A percentile compares a stretch with the other conserved stretches of the same genome.
Evolutionary conservation across 2,888 invertebrate genomes (phyloP).

Genomic region (Platypus cylindrus): DNA sequence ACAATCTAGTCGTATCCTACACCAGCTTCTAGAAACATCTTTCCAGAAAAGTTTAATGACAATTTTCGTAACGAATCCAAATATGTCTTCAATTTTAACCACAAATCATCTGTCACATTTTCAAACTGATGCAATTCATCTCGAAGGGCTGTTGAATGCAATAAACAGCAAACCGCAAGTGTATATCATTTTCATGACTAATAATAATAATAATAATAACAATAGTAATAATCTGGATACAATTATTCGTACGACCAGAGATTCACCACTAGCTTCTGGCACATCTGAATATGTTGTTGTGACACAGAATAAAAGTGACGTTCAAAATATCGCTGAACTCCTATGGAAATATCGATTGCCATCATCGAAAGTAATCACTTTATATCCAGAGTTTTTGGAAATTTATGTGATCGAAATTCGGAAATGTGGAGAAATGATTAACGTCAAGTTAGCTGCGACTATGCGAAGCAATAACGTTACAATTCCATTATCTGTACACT

Average conservation of each 20-base stretch:
- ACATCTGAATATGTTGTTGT: conserved; percentile 2
- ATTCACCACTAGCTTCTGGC: neutral
- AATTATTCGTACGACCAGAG: too few species aligned
- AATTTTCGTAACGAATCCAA: too few species aligned
- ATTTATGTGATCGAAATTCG: conserved; percentile 2
- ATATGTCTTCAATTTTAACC: too few species aligned
- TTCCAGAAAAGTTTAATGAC: too few species aligned
- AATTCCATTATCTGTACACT: neutral
- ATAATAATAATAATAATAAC: too few species aligned
- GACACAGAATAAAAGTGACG: neutral
- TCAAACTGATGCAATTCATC: neutral
- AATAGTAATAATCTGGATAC: too few species aligned
- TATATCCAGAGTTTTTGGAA: neutral
- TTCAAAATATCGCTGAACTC: conserved; percentile 1
- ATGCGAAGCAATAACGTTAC: neutral
- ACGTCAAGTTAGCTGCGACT: neutral
- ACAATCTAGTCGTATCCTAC: too few species aligned
- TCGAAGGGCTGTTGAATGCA: neutral
- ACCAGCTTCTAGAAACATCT: too few species aligned
- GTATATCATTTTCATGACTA: conserved; percentile 1
- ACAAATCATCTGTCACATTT: neutral
- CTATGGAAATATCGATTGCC: conserved; percentile 8
- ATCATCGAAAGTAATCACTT: conserved; percentile 1
- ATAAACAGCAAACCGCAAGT: conserved; percentile 3
- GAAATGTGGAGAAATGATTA: conserved; percentile 3